phyloP scores from a whole-genome alignment of 2,888 invertebrate species.

The Lasioglossum calceatum region DNA sequence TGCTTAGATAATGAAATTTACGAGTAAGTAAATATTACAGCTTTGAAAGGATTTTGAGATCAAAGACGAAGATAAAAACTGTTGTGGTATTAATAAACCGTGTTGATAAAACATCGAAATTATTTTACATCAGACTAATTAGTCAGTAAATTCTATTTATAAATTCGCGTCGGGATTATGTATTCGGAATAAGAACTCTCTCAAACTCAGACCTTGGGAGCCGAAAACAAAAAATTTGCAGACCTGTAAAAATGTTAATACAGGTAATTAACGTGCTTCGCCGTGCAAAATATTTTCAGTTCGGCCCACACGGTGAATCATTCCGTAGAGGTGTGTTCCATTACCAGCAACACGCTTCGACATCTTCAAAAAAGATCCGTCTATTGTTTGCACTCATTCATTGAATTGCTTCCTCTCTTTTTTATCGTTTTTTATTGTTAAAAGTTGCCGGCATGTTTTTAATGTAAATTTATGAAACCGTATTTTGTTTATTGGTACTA shows the following conservation, averaged over 20 bases:
- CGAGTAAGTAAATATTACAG: too few relatives aligned
- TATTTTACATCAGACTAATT: background rate
- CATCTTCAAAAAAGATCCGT: background rate
- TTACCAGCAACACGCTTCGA: background rate
- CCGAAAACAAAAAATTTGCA: background rate
- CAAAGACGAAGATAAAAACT: too few relatives aligned
- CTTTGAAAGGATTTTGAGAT: too few relatives aligned
- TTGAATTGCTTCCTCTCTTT: background rate
- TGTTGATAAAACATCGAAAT: background rate
- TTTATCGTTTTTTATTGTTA: background rate
- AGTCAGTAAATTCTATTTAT: background rate
- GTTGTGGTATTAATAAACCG: too few relatives aligned
- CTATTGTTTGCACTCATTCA: background rate
- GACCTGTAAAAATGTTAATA: slow-evolving; percentile 9
- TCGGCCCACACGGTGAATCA: background rate
- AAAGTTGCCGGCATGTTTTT: background rate
- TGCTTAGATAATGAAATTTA: background rate
- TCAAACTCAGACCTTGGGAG: background rate
- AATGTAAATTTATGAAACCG: background rate
- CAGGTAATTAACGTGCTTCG: background rate
- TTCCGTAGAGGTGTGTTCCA: background rate
- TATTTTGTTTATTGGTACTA: background rate
- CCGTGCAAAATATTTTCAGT: background rate
- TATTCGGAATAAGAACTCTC: background rate
- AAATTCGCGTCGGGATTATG: background rate